Percentiles rank a stretch among this genome's conserved stretches.
Conservation (phyloP, 2,113 vertebrate genomes). For the Hippocampus guttulatus region DNA sequence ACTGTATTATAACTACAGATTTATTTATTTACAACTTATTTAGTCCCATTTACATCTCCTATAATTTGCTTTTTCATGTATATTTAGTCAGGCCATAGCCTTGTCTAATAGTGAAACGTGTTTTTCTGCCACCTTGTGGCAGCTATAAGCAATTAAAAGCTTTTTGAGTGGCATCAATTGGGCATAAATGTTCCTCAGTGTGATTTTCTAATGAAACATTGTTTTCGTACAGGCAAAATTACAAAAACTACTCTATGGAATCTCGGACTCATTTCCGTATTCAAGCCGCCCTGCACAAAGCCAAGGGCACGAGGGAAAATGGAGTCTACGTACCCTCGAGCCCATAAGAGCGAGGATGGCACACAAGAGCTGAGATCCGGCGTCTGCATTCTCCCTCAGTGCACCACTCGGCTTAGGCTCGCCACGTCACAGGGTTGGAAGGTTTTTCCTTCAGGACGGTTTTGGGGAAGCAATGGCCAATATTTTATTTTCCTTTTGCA, state of each 20-base stretch:
- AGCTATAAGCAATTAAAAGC: too few relatives aligned
- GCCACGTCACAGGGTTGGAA: conserved; percentile 1
- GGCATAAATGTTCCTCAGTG: neutral
- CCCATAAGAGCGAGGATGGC: conserved; percentile 49
- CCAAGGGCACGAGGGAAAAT: conserved; percentile 75
- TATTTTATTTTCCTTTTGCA: conserved; percentile 1
- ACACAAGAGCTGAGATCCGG: conserved; percentile 33
- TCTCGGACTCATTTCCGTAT: conserved; percentile 97
- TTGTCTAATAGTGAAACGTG: too few relatives aligned
- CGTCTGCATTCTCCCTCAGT: conserved; percentile 25
- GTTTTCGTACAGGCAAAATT: conserved; percentile 82
- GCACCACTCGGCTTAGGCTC: conserved; percentile 29
- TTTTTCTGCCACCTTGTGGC: too few relatives aligned
- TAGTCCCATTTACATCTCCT: too few relatives aligned
- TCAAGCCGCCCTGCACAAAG: conserved; percentile 91
- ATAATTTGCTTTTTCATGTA: too few relatives aligned
- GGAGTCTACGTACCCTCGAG: conserved; percentile 69
- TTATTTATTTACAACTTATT: too few relatives aligned
- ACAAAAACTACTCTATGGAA: conserved; percentile 99
- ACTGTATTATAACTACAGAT: too few relatives aligned
- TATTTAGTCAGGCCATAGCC: too few relatives aligned
- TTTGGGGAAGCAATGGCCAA: conserved; percentile 12
- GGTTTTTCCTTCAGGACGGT: conserved; percentile 15
- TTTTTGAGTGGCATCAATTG: neutral
- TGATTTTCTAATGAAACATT: neutral